Base-by-base conservation (phyloP, 2,113 vertebrate genomes). In the Phocoena phocoena region DNA sequence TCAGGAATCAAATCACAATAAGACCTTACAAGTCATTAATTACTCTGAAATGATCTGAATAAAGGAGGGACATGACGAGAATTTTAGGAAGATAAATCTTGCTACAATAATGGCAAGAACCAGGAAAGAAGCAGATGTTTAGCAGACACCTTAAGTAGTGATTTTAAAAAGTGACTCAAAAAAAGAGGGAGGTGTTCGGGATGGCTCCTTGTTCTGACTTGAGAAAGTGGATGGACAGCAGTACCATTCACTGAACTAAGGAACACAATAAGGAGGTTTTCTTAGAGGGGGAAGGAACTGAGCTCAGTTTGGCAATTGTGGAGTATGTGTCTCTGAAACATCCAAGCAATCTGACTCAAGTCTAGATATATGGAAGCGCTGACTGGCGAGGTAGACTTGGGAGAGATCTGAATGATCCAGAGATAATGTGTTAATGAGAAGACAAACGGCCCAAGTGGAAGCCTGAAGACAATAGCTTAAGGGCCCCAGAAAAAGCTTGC, bases 31-130 rank as follows among this genome's bases (percentile, higher is more conserved):
- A 89, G 76, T 60, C 28, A 76, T 33, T 76, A 62, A 94, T 74
- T 92, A 92, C 33, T 85, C 23, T 81, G 88, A 87, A 93, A 67
- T 53, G 23, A 96, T 88, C 5, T 93, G 47, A 74, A 95, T 79
- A 74, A 85, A 84, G n/a, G 21, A 92, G 4, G 15, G 31, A 82
- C 1, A 74, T 28, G 17, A 83, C 58, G 18, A 94, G 20, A 23
- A 94, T 71, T 81, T 90, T 68, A 70, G 50, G 68, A 87, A 70
- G 20, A 70, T 88, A 82, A 55, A 71, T 88, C 77, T 79, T 71
- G 9, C 36, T 92, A 55, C 11, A 50, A 50, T 15, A 58, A 55
- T 9, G 58, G 53, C 77, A 95, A 90, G 44, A 93, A 50, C 25
- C 25, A 93, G n/a, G 28, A 50, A 53, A 74, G 79, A 28, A 76